These are phyloP conservation scores for Diceros bicornis DNA, from an alignment of 2,797 vertebrate species.

Conservation along the genomic window DNA sequence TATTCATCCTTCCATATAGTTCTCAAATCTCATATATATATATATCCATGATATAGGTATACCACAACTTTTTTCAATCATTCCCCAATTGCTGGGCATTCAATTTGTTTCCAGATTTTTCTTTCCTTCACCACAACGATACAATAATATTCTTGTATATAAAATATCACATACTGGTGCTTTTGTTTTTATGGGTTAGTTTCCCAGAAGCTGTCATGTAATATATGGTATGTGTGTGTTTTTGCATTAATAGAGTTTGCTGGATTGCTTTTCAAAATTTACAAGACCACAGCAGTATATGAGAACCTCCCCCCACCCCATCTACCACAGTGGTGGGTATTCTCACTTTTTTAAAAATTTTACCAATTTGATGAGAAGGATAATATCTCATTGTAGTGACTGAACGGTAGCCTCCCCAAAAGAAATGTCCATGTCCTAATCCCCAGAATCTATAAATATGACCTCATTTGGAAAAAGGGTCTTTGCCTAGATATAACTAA, in stretches of 20 bases:
- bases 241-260: conserved; percentile 27
- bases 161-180: background rate
- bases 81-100: background rate
- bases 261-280: conserved; percentile 49
- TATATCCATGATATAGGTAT: background rate
- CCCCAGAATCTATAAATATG: background rate
- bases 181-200: conserved; percentile 64
- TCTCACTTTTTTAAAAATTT: background rate
- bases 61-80: background rate
- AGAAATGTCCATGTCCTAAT: background rate
- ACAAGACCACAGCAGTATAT: background rate
- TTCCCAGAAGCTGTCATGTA: conserved; percentile 67
- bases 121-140: background rate
- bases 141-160: background rate
- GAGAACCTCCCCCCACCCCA: background rate
- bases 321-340: background rate
- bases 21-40: background rate
- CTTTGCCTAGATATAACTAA: background rate
- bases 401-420: background rate
- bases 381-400: background rate
- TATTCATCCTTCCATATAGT: background rate
- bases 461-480: background rate
- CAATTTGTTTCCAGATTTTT: conserved; percentile 29
- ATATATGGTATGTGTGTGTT: background rate
- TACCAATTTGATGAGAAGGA: background rate